phyloP scores from a whole-genome alignment of 2,888 invertebrate genomes.

The Pristionchus fissidentatus region DNA sequence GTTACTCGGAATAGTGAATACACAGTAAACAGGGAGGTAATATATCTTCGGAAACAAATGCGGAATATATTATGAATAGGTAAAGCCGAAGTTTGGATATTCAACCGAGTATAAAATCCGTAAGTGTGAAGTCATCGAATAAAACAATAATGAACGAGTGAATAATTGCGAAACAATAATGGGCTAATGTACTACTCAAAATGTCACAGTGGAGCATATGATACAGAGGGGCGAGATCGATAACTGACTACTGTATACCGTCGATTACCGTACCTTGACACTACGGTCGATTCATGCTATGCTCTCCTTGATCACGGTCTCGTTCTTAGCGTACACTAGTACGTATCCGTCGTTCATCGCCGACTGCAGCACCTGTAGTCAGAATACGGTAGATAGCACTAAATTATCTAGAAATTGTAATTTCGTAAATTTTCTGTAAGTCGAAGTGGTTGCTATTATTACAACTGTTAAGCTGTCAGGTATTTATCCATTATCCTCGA shows the following conservation, averaged over 20 bases:
- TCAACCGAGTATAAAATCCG: too few species aligned
- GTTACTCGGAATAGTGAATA: too few species aligned
- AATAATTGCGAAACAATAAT: not conserved
- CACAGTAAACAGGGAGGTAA: too few species aligned
- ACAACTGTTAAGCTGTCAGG: too few species aligned
- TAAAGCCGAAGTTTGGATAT: too few species aligned
- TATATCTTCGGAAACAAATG: too few species aligned
- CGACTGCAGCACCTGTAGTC: not conserved
- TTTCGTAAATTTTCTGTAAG: not conserved
- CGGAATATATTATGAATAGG: too few species aligned
- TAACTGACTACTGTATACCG: not conserved
- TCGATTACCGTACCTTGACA: not conserved
- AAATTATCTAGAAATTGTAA: not conserved
- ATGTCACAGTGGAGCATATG: not conserved
- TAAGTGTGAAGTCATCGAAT: too few species aligned
- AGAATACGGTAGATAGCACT: too few species aligned
- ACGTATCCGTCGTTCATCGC: slow-evolving; percentile 27
- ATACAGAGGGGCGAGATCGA: not conserved
- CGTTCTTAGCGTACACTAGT: slow-evolving; percentile 19
- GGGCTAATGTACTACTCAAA: not conserved
- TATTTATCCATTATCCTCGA: too few species aligned
- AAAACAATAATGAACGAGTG: not conserved
- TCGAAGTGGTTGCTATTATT: not conserved
- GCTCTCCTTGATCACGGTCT: not conserved
- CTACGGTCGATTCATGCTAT: not conserved